phyloP scores from a whole-genome alignment of 2,113 vertebrate species.

The Meleagris gallopavo region DNA sequence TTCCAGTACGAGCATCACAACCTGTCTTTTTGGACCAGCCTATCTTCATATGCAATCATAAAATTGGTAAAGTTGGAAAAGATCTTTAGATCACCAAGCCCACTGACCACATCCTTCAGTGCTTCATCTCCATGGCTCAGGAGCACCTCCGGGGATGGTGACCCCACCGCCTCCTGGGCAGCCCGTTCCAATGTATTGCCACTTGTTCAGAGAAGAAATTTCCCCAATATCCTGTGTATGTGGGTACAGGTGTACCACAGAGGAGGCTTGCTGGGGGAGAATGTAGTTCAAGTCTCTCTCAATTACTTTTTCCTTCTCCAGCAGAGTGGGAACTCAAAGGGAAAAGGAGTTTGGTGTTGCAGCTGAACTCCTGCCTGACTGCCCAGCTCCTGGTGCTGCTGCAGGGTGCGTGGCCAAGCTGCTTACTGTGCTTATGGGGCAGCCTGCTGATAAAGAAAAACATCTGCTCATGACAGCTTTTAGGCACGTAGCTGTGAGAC shows the following conservation, averaged over 20 bases:
- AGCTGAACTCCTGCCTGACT: not conserved
- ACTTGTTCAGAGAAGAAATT: too few species aligned
- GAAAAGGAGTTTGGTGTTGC: not conserved
- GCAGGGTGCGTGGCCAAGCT: not conserved
- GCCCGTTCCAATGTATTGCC: too few species aligned
- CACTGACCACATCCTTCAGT: too few species aligned
- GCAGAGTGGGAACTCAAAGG: rapidly evolving
- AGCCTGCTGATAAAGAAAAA: not conserved
- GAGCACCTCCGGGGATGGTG: too few species aligned
- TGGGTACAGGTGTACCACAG: not conserved
- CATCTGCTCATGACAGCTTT: not conserved
- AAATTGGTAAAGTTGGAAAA: too few species aligned
- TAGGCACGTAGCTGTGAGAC: not conserved
- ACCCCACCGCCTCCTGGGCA: too few species aligned
- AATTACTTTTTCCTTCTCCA: not conserved
- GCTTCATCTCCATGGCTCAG: too few species aligned
- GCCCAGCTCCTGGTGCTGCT: not conserved
- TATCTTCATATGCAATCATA: not conserved
- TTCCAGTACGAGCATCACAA: not conserved
- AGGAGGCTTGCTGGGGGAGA: not conserved
- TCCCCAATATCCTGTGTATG: too few species aligned
- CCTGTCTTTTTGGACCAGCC: not conserved
- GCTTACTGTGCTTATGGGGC: not conserved
- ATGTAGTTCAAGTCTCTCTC: not conserved
- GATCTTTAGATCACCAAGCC: too few species aligned